Evolutionary conservation across 2,113 vertebrate species (phyloP).

Genomic region (Leucopsar rothschildi): DNA sequence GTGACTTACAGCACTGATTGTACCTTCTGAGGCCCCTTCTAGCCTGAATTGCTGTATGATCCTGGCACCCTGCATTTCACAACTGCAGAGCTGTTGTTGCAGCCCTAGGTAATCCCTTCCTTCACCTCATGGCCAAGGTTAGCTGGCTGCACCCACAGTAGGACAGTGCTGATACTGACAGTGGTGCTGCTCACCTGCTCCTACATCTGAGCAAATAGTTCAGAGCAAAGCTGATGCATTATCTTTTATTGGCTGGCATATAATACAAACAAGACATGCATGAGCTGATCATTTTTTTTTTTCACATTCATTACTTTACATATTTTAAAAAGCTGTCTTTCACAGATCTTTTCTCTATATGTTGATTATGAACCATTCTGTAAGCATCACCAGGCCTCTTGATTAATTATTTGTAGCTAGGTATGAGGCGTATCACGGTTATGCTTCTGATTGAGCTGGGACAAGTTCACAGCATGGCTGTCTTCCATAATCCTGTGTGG

Average conservation of each 20-base stretch:
- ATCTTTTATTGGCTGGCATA: background rate
- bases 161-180: background rate
- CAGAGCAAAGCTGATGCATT: background rate
- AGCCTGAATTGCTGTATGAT: background rate
- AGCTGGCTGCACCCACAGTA: background rate
- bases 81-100: background rate
- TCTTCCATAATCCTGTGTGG: background rate
- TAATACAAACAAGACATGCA: background rate
- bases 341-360: background rate
- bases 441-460: background rate
- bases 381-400: background rate
- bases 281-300: background rate
- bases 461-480: background rate
- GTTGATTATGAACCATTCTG: background rate
- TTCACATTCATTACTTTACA: background rate
- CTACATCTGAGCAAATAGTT: background rate
- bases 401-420: background rate
- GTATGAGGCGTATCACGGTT: background rate
- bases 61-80: background rate
- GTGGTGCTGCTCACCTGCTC: background rate
- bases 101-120: background rate
- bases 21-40: background rate
- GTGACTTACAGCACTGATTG: background rate
- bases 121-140: background rate
- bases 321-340: background rate